A percentile compares a stretch with the other conserved stretches of the same genome.
phyloP scores from a whole-genome alignment of 2,888 invertebrate species.

The Leptopilina syphax region DNA sequence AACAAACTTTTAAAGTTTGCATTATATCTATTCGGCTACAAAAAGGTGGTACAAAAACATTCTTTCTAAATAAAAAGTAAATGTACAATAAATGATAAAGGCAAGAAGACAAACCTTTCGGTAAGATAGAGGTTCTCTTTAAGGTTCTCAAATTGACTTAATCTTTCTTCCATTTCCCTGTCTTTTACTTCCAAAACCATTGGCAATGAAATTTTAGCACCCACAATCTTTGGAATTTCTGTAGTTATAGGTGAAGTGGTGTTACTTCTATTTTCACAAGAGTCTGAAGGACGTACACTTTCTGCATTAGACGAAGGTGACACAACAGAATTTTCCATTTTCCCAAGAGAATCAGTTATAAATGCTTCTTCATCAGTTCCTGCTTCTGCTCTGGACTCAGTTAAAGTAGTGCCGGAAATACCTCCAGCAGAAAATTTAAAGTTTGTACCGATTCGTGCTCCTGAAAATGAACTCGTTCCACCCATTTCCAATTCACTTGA shows the following conservation, averaged over 20 bases:
- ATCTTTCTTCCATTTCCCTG: conserved; percentile 79
- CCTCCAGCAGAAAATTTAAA: conserved; percentile 70
- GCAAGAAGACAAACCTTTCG: conserved; percentile 80
- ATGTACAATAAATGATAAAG: background rate
- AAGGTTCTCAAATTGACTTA: conserved; percentile 88
- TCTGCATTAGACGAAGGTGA: conserved; percentile 24
- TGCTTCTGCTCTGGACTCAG: conserved; percentile 40
- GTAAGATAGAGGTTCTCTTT: conserved; percentile 92
- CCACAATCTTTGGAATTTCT: conserved; percentile 63
- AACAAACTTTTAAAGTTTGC: too few relatives aligned
- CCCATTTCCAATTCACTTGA: conserved; percentile 87
- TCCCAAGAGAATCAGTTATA: background rate
- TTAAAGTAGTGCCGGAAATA: conserved; percentile 62
- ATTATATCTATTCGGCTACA: too few relatives aligned
- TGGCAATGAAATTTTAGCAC: conserved; percentile 68
- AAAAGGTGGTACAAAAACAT: too few relatives aligned
- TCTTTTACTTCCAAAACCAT: conserved; percentile 79
- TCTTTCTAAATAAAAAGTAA: too few relatives aligned
- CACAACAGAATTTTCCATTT: conserved; percentile 15
- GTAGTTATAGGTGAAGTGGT: conserved; percentile 43
- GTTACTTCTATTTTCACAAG: background rate
- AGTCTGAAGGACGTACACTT: conserved; percentile 41
- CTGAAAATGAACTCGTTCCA: conserved; percentile 72
- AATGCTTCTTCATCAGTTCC: conserved; percentile 21
- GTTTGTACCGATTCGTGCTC: conserved; percentile 66